Conservation (phyloP, 2,113 vertebrate species). For the Arizona elegans region DNA sequence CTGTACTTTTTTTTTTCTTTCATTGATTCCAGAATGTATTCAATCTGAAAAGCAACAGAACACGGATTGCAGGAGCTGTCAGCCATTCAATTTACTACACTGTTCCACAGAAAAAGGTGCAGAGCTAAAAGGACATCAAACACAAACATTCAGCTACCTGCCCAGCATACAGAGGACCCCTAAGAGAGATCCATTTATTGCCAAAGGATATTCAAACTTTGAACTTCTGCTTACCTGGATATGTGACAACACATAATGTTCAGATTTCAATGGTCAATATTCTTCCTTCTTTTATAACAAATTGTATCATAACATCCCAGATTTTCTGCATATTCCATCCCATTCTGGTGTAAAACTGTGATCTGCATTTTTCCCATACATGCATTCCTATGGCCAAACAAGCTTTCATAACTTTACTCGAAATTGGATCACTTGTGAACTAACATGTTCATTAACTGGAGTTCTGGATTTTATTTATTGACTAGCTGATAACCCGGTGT, state of each 20-base stretch:
- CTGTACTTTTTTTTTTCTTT: conserved; percentile 40
- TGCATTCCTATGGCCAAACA: not conserved
- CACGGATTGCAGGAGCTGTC: conserved; percentile 54
- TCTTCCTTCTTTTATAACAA: not conserved
- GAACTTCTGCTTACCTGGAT: conserved; percentile 25
- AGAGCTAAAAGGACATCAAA: conserved; percentile 38
- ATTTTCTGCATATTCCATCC: not conserved
- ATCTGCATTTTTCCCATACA: not conserved
- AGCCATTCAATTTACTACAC: conserved; percentile 56
- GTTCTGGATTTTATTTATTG: not conserved
- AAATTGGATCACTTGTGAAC: not conserved
- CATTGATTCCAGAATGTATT: conserved; percentile 54
- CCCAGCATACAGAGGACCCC: conserved; percentile 39
- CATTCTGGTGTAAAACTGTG: not conserved
- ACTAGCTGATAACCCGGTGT: too few species aligned
- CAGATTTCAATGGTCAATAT: not conserved
- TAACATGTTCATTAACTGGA: not conserved
- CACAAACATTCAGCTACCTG: conserved; percentile 43
- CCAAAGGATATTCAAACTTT: conserved; percentile 19
- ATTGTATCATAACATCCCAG: not conserved
- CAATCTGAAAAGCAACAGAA: conserved; percentile 55
- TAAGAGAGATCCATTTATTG: conserved; percentile 11
- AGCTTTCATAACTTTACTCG: not conserved
- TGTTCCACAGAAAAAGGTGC: conserved; percentile 40
- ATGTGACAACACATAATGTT: not conserved